Evolutionary conservation across 2,113 vertebrate species (phyloP), one percentile per base, ranked within the genome.

Genomic region (Erinaceus europaeus): DNA sequence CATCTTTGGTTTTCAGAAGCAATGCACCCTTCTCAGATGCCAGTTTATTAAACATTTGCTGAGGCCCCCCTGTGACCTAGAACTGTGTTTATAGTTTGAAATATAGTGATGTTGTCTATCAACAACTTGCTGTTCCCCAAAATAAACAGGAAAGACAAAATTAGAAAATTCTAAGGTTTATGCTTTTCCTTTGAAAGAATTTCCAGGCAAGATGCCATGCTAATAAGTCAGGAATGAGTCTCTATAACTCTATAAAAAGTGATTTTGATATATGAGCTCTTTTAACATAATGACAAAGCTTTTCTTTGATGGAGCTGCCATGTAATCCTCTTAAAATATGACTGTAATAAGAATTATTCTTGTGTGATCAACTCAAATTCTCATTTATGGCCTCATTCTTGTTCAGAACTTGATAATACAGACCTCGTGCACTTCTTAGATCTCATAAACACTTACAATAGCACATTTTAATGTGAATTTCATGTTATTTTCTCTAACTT

Each of bases 1-100:
- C 27, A 55, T 59, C 8, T 75, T 74, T 88, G 14, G 2, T 67
- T 90, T 87, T 88, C 32, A 78, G 74, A 75, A 84, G 25, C 34
- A 36, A 48, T 40, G 10, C 36, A 53, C 65, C 36, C 50, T 75
- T 7, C 64, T 18, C 3, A 53, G 46, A 20, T 57, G 17, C 36
- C 34, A 42, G 42, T 50, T 67, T 72, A 5, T 36, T 84, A 86
- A 11, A 38, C 3, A 13, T 86, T 67, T 34, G 38, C 20, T 32
- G 18, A 80, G 44, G 34, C 23, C 9, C n/a, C 76, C 71, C 9
- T 2, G 53, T 55, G 46, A 2, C 59, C 38, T 48, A 67, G 38
- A 73, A 29, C 9, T 61, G 1, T n/a, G n/a, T 29, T 55, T 15
- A 25, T 8, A 36, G 4, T 59, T 8, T 1, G 10, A 25, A 3